These are phyloP conservation scores for Diphyllodes magnificus DNA, from an alignment of 2,113 vertebrate species.

Conservation along the genomic window DNA sequence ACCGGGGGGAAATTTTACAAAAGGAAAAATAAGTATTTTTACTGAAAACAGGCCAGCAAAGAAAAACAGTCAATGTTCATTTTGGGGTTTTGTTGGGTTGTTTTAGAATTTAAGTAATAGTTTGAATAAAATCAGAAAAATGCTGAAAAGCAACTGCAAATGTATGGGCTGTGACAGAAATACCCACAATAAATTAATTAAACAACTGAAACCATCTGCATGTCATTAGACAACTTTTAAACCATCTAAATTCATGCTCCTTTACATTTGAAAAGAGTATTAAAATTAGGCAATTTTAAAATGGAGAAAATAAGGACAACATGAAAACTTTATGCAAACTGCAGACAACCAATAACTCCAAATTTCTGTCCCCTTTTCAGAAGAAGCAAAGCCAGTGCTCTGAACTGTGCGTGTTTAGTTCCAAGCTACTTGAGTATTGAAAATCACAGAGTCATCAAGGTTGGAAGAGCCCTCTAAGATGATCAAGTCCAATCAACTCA, in stretches of 20 bases:
- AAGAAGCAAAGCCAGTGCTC: neutral
- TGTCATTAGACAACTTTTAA: neutral
- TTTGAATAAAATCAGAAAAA: neutral
- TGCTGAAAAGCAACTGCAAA: neutral
- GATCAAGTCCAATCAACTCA: neutral
- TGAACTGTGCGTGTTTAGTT: neutral
- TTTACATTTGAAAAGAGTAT: neutral
- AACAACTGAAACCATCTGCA: neutral
- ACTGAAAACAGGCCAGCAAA: neutral
- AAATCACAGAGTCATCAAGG: neutral
- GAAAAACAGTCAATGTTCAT: neutral
- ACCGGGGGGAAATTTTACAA: accelerated
- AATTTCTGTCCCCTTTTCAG: neutral
- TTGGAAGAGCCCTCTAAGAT: neutral
- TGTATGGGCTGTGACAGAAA: neutral
- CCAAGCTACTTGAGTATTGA: neutral
- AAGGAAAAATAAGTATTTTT: neutral
- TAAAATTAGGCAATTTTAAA: neutral
- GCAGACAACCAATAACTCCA: neutral
- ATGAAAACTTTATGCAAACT: neutral
- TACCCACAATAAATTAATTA: neutral
- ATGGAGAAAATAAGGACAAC: neutral
- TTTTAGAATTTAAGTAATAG: neutral
- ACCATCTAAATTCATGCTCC: neutral
- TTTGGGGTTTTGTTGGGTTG: neutral